Percentiles rank a stretch among this genome's conserved stretches.
Evolutionary conservation across 2,113 vertebrate genomes (phyloP).

Genomic region (Zosterops lateralis): DNA sequence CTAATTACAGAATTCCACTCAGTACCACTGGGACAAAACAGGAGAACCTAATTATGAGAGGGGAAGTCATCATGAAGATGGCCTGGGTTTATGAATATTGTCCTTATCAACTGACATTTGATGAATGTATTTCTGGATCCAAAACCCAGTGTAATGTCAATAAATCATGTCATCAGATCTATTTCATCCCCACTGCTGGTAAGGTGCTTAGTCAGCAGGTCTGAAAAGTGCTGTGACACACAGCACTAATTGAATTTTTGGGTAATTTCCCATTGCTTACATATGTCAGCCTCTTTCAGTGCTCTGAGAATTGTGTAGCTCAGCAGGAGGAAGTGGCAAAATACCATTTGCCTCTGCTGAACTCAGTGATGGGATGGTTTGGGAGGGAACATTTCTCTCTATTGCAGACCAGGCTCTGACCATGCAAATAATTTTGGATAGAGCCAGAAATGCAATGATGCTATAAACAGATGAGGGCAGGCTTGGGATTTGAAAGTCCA

Average conservation of each 20-base stretch:
- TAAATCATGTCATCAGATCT: neutral
- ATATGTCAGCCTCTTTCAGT: neutral
- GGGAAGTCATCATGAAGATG: neutral
- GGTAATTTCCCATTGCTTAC: neutral
- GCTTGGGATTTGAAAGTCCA: neutral
- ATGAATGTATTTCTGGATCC: neutral
- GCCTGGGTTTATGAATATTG: neutral
- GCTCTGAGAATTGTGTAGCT: neutral
- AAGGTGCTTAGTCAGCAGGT: neutral
- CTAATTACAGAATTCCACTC: neutral
- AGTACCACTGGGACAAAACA: neutral
- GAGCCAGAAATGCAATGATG: neutral
- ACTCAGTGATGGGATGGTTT: neutral
- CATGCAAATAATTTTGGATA: neutral
- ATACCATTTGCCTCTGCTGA: neutral
- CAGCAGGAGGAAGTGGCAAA: neutral
- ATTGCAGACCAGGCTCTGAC: neutral
- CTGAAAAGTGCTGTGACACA: neutral
- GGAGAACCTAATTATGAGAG: neutral
- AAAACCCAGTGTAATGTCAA: neutral
- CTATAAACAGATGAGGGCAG: neutral
- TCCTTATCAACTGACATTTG: neutral
- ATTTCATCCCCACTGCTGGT: neutral
- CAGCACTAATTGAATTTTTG: neutral
- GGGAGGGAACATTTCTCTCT: neutral